Base-by-base conservation (phyloP, 2,113 vertebrate species). In the Megaptera novaeangliae region DNA sequence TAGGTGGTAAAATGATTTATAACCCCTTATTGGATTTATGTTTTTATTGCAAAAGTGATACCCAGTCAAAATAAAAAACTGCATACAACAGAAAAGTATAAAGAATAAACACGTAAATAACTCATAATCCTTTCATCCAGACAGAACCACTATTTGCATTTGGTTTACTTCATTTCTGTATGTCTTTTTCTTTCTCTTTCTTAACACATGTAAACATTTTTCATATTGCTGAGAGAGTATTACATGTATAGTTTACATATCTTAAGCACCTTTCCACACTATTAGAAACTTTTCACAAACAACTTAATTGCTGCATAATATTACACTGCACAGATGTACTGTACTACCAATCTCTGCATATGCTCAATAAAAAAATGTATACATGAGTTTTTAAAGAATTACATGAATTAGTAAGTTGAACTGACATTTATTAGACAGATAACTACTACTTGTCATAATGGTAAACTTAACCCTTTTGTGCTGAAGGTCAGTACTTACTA, bases 381-480 rank as follows among this genome's bases (percentile, higher is more conserved):
- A 64, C 6, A 31, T 17, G 41, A 88, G 41, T 91, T 95, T 94
- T 13, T 10, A 72, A 91, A 89, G 86, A 96, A 98, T 88, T 5
- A 36, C 36, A 10, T 34, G 27, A 75, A 86, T 81, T 91, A 90
- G 44, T 66, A 95, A 92, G 64, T 0, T 88, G n/a, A 97, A 88
- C 17, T 61, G 57, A n/a, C 69, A 69, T 46, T 85, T 93, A 71
- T 44, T 75, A 93, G 3, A 4, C 59, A 97, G 4, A 71, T 66
- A 94, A 82, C 0, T 83, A 94, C 57, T 87, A 94, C 64, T 31
- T 85, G 18, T 77, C 41, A 74, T 63, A 55, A 96, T 44, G 69
- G 74, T 85, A 75, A 44, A 52, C 29, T 91, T 94, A 68, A 80
- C 14, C 29, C 86, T 92, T 96, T 2, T 12, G 91, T 88, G 78